Conservation (phyloP, 2,797 vertebrate genomes). For the Amniataba percoides region DNA sequence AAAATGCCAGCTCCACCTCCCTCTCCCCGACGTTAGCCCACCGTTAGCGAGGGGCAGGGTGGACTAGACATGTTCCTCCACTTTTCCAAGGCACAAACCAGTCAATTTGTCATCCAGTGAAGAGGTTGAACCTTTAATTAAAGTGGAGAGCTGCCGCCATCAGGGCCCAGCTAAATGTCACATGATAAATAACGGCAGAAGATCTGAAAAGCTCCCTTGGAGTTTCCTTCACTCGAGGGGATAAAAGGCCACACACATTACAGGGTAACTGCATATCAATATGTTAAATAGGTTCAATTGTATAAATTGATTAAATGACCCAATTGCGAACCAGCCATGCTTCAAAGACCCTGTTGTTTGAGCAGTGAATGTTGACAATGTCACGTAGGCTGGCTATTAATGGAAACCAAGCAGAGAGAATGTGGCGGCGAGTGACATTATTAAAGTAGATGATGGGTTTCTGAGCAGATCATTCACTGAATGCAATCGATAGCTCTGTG, state of each 20-base stretch:
- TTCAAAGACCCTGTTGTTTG: constrained; percentile 72
- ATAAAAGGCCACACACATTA: constrained; percentile 78
- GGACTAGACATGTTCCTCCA: constrained; percentile 70
- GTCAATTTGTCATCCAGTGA: constrained; percentile 86
- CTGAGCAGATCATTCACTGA: constrained; percentile 75
- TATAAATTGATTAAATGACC: constrained; percentile 82
- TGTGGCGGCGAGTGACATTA: constrained; percentile 75
- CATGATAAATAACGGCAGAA: constrained; percentile 84
- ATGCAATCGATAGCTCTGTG: constrained; percentile 75
- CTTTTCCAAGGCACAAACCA: constrained; percentile 78
- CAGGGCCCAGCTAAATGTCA: constrained; percentile 82
- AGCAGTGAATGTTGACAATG: constrained; percentile 72
- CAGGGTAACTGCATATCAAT: constrained; percentile 83
- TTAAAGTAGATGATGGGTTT: constrained; percentile 80
- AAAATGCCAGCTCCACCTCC: constrained; percentile 58
- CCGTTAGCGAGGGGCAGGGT: constrained; percentile 53
- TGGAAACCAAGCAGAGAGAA: constrained; percentile 73
- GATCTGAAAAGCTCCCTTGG: constrained; percentile 77
- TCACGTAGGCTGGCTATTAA: constrained; percentile 73
- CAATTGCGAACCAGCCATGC: constrained; percentile 61
- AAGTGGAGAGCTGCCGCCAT: constrained; percentile 83
- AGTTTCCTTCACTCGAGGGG: constrained; percentile 71
- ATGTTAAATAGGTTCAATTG: constrained; percentile 83
- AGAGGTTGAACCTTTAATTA: constrained; percentile 88
- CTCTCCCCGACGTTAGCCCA: constrained; percentile 34